Base-by-base conservation (phyloP, 2,113 vertebrate species). In the Hymenochirus boettgeri region DNA sequence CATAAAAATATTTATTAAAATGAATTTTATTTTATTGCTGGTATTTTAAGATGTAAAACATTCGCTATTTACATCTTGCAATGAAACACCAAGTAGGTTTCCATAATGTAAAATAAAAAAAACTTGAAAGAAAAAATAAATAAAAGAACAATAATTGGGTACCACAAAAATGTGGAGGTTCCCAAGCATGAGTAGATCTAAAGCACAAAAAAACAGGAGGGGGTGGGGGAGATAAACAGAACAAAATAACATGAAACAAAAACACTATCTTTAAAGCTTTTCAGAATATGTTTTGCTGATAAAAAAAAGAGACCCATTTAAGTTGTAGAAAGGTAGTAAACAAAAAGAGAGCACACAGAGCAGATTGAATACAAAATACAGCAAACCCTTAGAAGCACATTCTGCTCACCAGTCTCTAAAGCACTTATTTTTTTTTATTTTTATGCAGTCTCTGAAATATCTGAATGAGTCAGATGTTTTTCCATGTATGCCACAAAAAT, bases 1-100 rank as follows among this genome's bases (percentile, higher is more conserved):
- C 85, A 81, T 72, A 71, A 77, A 77, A 50, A 55, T 19, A 80
- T 90, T 90, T 89, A 90, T 89, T 89, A 77, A 75, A 78, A 80
- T 51, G 27, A 57, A 58, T 72, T 72, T 53, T n/a, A n/a, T n/a
- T 53, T 69, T 69, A 60, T 59, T 60, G 64, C 51, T 67, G 39
- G 56, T 37, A 69, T 26, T 31, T 26, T 17, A 46, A 86, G 73
- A 82, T 37, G 72, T 66, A 74, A 82, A 80, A 78, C 80, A 86
- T 72, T 73, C 61, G 52, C 65, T 77, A 65, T 82, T 83, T 82
- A 56, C 72, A 81, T 73, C 75, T 83, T 72, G 57, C 52, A 74
- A 31, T 54, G 33, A 73, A 80, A 71, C 72, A 75, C 55, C 53
- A 48, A 65, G 7, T 23, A 10, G 72, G 56, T 76, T 77, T 21